phyloP scores from a whole-genome alignment of 64 coral and sea anemone genomes.

The Catalaphyllia jardinei region DNA sequence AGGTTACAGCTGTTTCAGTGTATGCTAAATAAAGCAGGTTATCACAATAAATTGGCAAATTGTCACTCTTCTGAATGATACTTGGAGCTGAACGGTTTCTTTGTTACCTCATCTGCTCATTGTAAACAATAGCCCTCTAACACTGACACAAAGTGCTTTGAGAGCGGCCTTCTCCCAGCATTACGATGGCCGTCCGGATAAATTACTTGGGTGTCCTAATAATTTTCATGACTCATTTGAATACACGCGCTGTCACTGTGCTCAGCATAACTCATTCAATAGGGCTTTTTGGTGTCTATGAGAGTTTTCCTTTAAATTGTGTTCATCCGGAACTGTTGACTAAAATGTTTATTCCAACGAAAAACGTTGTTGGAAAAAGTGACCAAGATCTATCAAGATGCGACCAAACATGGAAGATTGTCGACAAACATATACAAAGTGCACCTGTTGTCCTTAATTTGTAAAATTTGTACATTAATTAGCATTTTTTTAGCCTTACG shows the following conservation, averaged over 20 bases:
- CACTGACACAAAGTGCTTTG: background rate
- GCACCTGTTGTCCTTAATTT: constrained; percentile 3
- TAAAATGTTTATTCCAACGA: too few species aligned
- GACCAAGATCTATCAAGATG: background rate
- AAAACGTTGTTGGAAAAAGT: too few species aligned
- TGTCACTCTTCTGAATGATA: background rate
- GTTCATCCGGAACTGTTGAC: too few species aligned
- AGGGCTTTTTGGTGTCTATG: background rate
- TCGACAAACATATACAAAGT: background rate
- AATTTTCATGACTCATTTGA: background rate
- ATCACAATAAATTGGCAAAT: background rate
- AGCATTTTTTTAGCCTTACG: background rate
- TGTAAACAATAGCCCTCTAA: too few species aligned
- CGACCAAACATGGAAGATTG: background rate
- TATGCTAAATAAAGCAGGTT: background rate
- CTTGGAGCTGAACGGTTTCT: too few species aligned
- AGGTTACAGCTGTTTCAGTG: background rate
- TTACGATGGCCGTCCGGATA: background rate
- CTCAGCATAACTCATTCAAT: background rate
- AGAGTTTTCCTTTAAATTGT: background rate
- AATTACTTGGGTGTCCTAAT: background rate
- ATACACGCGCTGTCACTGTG: background rate
- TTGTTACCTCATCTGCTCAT: too few species aligned
- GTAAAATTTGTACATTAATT: background rate
- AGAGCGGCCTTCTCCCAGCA: background rate